phyloP scores from a whole-genome alignment of 2,797 vertebrate genomes.

The Anguilla pacifica region DNA sequence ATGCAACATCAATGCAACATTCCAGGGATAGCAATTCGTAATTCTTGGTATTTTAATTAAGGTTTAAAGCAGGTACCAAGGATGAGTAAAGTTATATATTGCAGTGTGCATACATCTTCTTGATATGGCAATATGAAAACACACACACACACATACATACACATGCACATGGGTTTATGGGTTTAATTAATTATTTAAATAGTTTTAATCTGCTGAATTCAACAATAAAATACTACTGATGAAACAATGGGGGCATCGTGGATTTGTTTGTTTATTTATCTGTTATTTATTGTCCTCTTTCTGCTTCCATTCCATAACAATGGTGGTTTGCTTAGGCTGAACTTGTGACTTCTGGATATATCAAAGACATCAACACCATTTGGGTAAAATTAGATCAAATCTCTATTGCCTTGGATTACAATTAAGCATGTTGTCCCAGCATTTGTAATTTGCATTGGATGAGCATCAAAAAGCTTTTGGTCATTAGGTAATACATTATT shows the following conservation, averaged over 20 bases:
- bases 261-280: not conserved
- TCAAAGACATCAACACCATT: not conserved
- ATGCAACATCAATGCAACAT: not conserved
- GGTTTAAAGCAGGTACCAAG: too few species aligned
- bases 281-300: not conserved
- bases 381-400: conserved; percentile 2
- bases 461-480: conserved; percentile 13
- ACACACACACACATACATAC: too few species aligned
- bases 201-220: too few species aligned
- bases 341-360: not conserved
- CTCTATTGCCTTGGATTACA: not conserved
- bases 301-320: not conserved
- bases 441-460: conserved; percentile 10
- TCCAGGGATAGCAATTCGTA: not conserved
- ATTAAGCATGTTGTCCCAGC: not conserved
- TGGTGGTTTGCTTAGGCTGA: not conserved
- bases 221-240: not conserved
- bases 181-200: too few species aligned
- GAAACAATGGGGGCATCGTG: not conserved
- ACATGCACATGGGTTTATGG: too few species aligned
- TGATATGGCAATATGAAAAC: too few species aligned
- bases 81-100: too few species aligned
- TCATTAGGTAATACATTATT: conserved; percentile 62
- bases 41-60: too few species aligned
- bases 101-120: too few species aligned